Evolutionary conservation across 2,888 invertebrate genomes (phyloP).

Genomic region (Nycteola revayana): DNA sequence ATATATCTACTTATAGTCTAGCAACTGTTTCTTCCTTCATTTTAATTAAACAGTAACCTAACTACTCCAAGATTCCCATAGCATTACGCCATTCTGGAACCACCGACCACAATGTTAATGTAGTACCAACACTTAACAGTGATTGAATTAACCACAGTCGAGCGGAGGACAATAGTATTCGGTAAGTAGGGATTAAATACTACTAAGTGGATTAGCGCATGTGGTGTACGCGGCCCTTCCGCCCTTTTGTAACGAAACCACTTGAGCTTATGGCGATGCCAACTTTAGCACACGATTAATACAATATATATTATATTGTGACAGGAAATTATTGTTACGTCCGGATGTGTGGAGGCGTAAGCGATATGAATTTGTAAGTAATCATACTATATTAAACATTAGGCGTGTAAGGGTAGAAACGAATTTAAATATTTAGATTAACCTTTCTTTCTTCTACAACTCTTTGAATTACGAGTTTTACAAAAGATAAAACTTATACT

Average conservation of each 20-base stretch:
- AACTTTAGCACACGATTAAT: slow-evolving; percentile 23
- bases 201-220: slow-evolving; percentile 69
- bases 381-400: too few species aligned
- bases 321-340: background rate
- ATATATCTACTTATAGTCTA: too few species aligned
- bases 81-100: background rate
- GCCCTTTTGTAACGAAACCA: slow-evolving; percentile 32
- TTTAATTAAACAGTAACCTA: too few species aligned
- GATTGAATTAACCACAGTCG: slow-evolving; percentile 57
- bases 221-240: slow-evolving; percentile 52
- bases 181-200: slow-evolving; percentile 51
- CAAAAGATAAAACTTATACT: too few species aligned
- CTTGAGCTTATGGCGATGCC: slow-evolving; percentile 24
- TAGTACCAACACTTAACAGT: slow-evolving; percentile 45
- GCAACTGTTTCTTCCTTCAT: too few species aligned
- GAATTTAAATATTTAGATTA: too few species aligned
- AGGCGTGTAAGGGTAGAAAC: too few species aligned
- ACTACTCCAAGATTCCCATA: too few species aligned
- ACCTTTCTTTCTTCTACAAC: too few species aligned
- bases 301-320: slow-evolving; percentile 12
- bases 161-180: slow-evolving; percentile 37
- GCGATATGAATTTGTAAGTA: too few species aligned
- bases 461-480: too few species aligned
- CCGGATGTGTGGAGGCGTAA: slow-evolving; percentile 1
- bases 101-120: slow-evolving; percentile 14